Evolutionary conservation across 2,113 vertebrate species (phyloP), one percentile per base, ranked within the genome.

Genomic region (Triplophysa rosa): DNA sequence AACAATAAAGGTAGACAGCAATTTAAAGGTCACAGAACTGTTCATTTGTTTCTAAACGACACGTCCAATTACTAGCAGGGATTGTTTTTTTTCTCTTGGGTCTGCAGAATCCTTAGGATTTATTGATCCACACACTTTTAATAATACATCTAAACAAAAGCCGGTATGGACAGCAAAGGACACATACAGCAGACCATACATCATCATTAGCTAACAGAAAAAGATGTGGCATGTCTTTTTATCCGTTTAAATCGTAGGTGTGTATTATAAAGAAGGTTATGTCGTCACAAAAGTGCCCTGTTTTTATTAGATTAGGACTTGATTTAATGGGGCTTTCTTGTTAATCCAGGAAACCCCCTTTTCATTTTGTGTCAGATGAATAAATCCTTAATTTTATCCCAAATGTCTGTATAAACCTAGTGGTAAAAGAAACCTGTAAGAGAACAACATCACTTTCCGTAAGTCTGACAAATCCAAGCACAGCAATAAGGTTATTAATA

Each of bases 401-500:
- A 24, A n/a, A 54, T 1, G 47, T 2, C 52, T 12, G 21, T 16
- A 40, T 19, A 67, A 59, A 14, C 13, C 16, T 49, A 10, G 24
- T 14, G 42, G 58, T 13, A 24, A n/a, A 29, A 58, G n/a, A 14
- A 17, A 12, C 7, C 16, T 33, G 19, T 8, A 24, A 37, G 33
- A 10, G 3, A 49, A 42, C 3, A 59, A 29, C 21, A 40, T 61
- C 17, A 45, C 10, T n/a, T 69, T 63, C 10, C 21, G 59, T 40
- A 11, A 5, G n/a, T 52, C 12, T 58, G n/a, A 77, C 62, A 62
- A 70, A 42, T 52, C 23, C 49, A 13, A 73, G 68, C 74, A 14
- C 29, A 47, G 24, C 49, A 88, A 89, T 89, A 58, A 90, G 87
- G 87, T 88, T 87, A 87, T 92, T 89, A 88, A 91, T 92, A 89